phyloP scores from a whole-genome alignment of 2,113 vertebrate genomes.

The Baryphthengus martii region DNA sequence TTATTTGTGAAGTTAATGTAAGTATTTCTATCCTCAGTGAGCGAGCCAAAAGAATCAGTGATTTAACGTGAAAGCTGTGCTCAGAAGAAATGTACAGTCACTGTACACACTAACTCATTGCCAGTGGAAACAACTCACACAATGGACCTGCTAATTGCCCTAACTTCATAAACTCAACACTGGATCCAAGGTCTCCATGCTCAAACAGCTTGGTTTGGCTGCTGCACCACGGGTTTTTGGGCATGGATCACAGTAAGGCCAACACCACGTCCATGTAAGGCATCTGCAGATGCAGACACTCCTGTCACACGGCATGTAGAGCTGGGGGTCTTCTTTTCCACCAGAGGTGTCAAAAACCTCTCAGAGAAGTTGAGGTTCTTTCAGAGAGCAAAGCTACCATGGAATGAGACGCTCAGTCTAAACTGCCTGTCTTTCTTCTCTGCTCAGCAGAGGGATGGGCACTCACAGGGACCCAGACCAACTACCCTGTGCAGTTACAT shows the following conservation, averaged over 20 bases:
- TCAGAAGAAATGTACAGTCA: neutral
- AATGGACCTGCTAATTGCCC: constrained; percentile 11
- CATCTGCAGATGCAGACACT: neutral
- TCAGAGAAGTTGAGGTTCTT: neutral
- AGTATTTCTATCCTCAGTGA: constrained; percentile 1
- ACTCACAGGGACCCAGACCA: neutral
- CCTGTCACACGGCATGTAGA: neutral
- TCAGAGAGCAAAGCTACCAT: neutral
- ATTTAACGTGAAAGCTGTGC: neutral
- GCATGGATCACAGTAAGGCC: neutral
- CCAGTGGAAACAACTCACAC: constrained; percentile 44
- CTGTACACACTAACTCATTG: constrained; percentile 20
- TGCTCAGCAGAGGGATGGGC: rapidly evolving
- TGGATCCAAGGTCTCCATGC: neutral
- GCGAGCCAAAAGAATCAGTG: constrained; percentile 25
- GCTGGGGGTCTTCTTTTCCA: neutral
- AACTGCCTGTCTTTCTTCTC: neutral
- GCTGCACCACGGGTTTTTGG: neutral
- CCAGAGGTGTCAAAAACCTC: neutral
- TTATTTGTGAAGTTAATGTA: neutral
- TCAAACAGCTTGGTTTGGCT: neutral
- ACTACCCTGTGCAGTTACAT: rapidly evolving
- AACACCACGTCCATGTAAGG: neutral
- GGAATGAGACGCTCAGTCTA: neutral
- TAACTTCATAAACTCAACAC: neutral